Conservation (phyloP, 2,797 vertebrate species). For the Acipenser transmontanus region DNA sequence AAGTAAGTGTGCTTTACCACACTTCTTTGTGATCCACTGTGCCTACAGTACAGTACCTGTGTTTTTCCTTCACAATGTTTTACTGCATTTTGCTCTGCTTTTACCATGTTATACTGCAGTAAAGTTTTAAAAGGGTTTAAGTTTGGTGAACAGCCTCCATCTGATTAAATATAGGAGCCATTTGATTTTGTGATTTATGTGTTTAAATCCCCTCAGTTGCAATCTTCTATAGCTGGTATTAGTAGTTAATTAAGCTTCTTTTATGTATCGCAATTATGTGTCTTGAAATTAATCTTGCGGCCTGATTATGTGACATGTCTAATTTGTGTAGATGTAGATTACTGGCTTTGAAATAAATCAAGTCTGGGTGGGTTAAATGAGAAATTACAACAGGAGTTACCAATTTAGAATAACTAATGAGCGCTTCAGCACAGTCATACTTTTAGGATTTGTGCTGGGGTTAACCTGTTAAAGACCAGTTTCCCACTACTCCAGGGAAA, state of each 20-base stretch:
- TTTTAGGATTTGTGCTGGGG: no score
- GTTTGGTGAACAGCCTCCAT: no score
- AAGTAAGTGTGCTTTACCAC: no score
- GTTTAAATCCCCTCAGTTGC: conserved; percentile 8
- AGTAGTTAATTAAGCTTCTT: conserved; percentile 18
- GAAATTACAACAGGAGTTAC: neutral
- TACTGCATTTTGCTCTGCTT: no score
- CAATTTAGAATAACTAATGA: neutral
- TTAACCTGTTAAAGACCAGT: no score
- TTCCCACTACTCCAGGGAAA: no score
- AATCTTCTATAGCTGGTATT: conserved; percentile 9
- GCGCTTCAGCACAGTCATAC: neutral
- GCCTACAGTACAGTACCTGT: no score
- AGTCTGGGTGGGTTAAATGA: conserved; percentile 1
- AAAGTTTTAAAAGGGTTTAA: no score
- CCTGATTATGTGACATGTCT: conserved; percentile 17
- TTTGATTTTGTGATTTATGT: conserved; percentile 21
- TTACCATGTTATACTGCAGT: no score
- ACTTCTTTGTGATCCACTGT: no score
- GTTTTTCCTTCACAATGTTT: no score
- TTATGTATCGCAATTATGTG: conserved; percentile 18
- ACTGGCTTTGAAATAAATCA: conserved; percentile 12
- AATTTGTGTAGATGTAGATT: conserved; percentile 16
- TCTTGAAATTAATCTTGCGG: conserved; percentile 19
- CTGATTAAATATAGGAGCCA: conserved; percentile 19